Base-by-base conservation (phyloP, 1,140 invertebrate genomes). In the Pemphigus obesinymphae region DNA sequence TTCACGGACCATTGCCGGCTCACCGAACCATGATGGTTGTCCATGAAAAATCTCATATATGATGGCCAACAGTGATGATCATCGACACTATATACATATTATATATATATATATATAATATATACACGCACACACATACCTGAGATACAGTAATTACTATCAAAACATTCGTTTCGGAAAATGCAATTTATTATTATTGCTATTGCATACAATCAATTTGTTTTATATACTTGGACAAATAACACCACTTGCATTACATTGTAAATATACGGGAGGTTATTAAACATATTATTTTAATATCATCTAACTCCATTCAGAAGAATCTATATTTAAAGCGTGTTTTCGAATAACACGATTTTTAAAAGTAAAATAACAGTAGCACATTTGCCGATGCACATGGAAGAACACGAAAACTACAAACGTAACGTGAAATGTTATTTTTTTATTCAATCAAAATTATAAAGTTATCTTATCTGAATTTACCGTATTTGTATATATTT, bases 1-100 rank as follows among this genome's bases (percentile, higher is more conserved):
- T 58, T 78, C 55, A 80, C 76, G 37, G 76, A 40, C 53, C 53
- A 80, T 80, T 80, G 55, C 76, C 55, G 76, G 55, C 23, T 61
- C 76, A 43, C 37, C 55, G 55, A 45, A 80, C 76, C 76, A 40
- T 80, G 76, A 43, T 58, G 48, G 31, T 45, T 80, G 75, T 80
- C 55, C 50, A 29, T 80, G 75, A 58, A 63, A 80, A 80, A 80
- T 80, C 75, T 78, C 75, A 20, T 63, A 61, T 10, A 73, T 17
- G 23, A 37, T 63, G 3, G 15, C 23, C 7, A 61, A 31, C 55
- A 31, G 58, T 34, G 34, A 80, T 17, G 37, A 61, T 80, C 53
- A 43, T 78, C 75, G 75, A 61, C 75, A 76, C 73, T 15, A 40
- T 31, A 31, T 29, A 1, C 37, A 40, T 8, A 8, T 40, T n/a